A percentile compares a stretch with the other conserved stretches of the same genome.
Conservation (phyloP, 30 jellyfish, hydroid and myxozoan genomes). For the Pelagia noctiluca region DNA sequence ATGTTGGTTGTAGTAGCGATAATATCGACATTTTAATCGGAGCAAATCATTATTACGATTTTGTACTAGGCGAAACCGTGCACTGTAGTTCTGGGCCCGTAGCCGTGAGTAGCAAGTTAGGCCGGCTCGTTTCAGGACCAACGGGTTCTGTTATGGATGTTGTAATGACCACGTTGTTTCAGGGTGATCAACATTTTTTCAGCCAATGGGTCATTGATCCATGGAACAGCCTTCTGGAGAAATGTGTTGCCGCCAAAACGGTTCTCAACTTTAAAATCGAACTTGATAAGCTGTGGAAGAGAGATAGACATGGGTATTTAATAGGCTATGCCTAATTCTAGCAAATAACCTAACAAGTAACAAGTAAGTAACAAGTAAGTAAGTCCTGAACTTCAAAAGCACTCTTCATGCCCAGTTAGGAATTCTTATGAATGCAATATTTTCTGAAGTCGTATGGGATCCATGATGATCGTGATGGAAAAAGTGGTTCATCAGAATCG, state of each 20-base stretch:
- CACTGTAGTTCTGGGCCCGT: constrained; percentile 42
- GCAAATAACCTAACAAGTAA: too few species aligned
- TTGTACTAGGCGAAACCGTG: constrained; percentile 32
- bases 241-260: too few species aligned
- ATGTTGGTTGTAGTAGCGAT: constrained; percentile 9
- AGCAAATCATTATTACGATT: constrained; percentile 23
- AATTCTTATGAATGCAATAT: not conserved
- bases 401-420: not conserved
- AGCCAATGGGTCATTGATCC: too few species aligned
- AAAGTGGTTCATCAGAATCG: not conserved
- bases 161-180: too few species aligned
- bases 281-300: too few species aligned
- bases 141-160: not conserved
- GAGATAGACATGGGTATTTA: too few species aligned
- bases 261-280: too few species aligned
- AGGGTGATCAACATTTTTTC: too few species aligned
- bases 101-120: constrained; percentile 31
- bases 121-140: constrained; percentile 54
- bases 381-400: not conserved
- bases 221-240: too few species aligned
- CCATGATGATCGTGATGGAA: not conserved
- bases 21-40: constrained; percentile 21
- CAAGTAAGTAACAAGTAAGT: too few species aligned
- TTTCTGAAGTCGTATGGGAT: not conserved
- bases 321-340: too few species aligned